phyloP scores from a whole-genome alignment of 2,888 invertebrate species.

The Cylindroiulus punctatus region DNA sequence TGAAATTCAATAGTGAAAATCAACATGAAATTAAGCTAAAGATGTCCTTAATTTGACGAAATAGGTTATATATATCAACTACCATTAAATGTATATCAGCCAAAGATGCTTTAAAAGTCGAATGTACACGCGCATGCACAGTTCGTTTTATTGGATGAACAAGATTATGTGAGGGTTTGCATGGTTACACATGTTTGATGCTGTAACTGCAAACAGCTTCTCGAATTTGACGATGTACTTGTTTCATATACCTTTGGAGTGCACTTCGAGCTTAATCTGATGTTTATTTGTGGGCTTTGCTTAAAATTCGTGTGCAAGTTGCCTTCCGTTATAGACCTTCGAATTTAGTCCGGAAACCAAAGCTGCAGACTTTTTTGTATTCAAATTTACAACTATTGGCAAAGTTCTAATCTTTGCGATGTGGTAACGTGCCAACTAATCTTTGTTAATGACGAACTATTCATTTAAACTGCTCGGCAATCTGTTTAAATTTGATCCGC shows the following conservation, averaged over 20 bases:
- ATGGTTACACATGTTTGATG: constrained; percentile 16
- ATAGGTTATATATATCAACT: background rate
- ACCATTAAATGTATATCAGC: background rate
- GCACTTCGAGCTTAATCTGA: background rate
- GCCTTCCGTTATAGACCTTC: background rate
- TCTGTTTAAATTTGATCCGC: constrained; percentile 45
- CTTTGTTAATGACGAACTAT: constrained; percentile 28
- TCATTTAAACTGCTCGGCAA: constrained; percentile 36
- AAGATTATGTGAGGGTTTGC: background rate
- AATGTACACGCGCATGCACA: background rate
- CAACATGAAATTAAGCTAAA: too few species aligned
- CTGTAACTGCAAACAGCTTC: background rate
- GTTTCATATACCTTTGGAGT: background rate
- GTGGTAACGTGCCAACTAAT: constrained; percentile 45
- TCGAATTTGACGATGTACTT: background rate
- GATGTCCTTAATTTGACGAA: too few species aligned
- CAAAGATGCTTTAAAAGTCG: constrained; percentile 8
- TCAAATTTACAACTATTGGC: background rate
- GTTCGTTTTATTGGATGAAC: constrained; percentile 24
- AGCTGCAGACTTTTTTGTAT: background rate
- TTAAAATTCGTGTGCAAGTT: background rate
- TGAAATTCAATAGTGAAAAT: too few species aligned
- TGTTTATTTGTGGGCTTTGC: background rate
- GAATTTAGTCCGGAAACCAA: background rate
- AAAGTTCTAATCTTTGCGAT: constrained; percentile 40